These are phyloP conservation scores for Pachymerium ferrugineum DNA, from an alignment of 2,888 invertebrate genomes.

Conservation along the genomic window DNA sequence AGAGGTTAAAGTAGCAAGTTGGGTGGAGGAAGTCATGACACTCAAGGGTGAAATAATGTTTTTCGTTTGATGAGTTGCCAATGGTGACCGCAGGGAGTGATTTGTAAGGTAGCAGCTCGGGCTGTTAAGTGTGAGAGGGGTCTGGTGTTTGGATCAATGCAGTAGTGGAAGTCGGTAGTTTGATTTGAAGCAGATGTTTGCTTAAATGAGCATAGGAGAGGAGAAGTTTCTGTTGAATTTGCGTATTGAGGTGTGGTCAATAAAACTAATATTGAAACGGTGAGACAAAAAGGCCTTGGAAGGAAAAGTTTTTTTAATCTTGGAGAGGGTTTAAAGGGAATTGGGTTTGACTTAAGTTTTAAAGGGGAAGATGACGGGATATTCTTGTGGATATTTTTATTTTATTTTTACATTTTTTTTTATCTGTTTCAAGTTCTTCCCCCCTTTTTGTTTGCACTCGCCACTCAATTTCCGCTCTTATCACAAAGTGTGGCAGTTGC, in stretches of 20 bases:
- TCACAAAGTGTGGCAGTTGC: not conserved
- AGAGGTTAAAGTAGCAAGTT: constrained; percentile 1
- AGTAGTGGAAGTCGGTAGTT: not conserved
- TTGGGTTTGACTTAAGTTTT: not conserved
- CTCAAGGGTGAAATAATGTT: constrained; percentile 21
- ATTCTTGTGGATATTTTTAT: no score
- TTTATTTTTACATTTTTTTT: not conserved
- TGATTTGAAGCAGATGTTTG: constrained; percentile 7
- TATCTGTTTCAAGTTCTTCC: not conserved
- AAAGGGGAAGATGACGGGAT: no score
- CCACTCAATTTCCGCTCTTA: not conserved
- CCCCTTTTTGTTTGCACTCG: not conserved
- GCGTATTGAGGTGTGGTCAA: not conserved
- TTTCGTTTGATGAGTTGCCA: constrained; percentile 21
- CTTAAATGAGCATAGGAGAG: not conserved
- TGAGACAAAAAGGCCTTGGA: not conserved
- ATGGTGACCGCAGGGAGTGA: constrained; percentile 21
- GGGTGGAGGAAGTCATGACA: not conserved
- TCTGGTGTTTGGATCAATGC: not conserved
- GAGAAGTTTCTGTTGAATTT: not conserved
- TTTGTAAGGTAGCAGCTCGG: constrained; percentile 16
- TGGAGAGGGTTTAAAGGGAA: not conserved
- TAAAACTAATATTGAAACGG: not conserved
- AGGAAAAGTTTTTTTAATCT: not conserved
- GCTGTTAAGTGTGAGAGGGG: not conserved